phyloP scores from a whole-genome alignment of 2,888 invertebrate genomes.

The Cactoblastis cactorum region DNA sequence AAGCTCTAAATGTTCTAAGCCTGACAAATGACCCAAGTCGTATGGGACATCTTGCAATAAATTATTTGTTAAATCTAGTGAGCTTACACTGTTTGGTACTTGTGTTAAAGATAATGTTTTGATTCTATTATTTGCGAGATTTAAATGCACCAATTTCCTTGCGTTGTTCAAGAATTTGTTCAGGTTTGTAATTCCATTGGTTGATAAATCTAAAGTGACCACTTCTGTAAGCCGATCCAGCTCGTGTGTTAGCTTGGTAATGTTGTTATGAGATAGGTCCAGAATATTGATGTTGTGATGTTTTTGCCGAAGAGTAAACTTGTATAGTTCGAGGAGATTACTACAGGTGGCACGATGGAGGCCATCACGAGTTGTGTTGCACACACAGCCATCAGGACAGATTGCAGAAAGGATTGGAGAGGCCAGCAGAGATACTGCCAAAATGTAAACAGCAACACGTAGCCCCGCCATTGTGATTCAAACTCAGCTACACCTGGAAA shows the following conservation, averaged over 20 bases:
- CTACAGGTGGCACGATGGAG: slow-evolving; percentile 83
- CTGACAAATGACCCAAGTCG: slow-evolving; percentile 75
- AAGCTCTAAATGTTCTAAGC: slow-evolving; percentile 82
- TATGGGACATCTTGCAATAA: slow-evolving; percentile 79
- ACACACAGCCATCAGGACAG: slow-evolving; percentile 77
- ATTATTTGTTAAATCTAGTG: slow-evolving; percentile 82
- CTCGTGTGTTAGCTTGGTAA: slow-evolving; percentile 78
- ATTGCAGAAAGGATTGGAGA: slow-evolving; percentile 50
- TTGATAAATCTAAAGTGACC: slow-evolving; percentile 81
- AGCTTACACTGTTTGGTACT: slow-evolving; percentile 80
- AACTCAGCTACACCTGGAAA: slow-evolving; percentile 61
- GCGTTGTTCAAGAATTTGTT: slow-evolving; percentile 79
- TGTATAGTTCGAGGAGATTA: slow-evolving; percentile 88
- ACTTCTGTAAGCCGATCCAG: slow-evolving; percentile 80
- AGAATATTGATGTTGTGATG: slow-evolving; percentile 77
- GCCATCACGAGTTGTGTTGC: slow-evolving; percentile 82
- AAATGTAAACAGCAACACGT: slow-evolving; percentile 42
- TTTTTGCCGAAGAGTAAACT: slow-evolving; percentile 68
- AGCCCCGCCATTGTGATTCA: slow-evolving; percentile 55
- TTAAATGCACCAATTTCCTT: slow-evolving; percentile 78
- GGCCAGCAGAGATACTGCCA: slow-evolving; percentile 50
- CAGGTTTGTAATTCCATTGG: slow-evolving; percentile 79
- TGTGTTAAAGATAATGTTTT: slow-evolving; percentile 70
- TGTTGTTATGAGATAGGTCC: slow-evolving; percentile 82
- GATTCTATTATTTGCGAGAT: slow-evolving; percentile 81